A percentile compares a stretch with the other conserved stretches of the same genome.
phyloP scores from a whole-genome alignment of 1,140 invertebrate species.

The Zaprionus gabonicus region DNA sequence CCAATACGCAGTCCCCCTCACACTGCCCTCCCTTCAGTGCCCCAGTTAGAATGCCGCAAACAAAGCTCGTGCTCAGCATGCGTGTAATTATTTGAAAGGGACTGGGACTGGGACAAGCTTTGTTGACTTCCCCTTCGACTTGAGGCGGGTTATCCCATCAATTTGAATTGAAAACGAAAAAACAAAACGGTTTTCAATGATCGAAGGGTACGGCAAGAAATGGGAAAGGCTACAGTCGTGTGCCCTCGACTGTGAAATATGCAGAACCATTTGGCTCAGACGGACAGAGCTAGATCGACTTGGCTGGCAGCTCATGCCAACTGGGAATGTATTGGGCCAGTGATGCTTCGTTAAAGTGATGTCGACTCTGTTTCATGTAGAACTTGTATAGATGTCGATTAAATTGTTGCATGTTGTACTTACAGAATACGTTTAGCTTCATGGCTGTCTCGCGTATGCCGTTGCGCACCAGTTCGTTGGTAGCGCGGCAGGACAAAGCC shows the following conservation, averaged over 20 bases:
- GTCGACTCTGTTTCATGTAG: not conserved
- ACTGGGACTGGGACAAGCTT: conserved; percentile 6
- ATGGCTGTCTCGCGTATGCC: conserved; percentile 91
- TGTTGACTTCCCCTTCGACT: conserved; percentile 23
- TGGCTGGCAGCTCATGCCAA: too few species aligned
- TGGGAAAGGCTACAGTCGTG: not conserved
- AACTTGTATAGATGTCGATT: not conserved
- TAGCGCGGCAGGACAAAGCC: conserved; percentile 91
- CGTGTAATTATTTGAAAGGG: conserved; percentile 51
- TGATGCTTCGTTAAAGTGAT: not conserved
- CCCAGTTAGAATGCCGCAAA: conserved; percentile 14
- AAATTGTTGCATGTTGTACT: conserved; percentile 84
- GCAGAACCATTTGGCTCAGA: not conserved
- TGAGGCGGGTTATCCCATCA: conserved; percentile 26
- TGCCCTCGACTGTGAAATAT: conserved; percentile 1
- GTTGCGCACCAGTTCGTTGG: conserved; percentile 90
- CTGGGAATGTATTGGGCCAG: not conserved
- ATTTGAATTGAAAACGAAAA: conserved; percentile 21
- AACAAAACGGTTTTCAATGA: not conserved
- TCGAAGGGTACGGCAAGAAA: not conserved
- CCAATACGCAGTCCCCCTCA: not conserved
- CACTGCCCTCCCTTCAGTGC: too few species aligned
- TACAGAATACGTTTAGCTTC: conserved; percentile 93
- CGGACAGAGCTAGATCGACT: not conserved
- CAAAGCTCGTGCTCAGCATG: conserved; percentile 59